These are phyloP conservation scores for Chrysina gloriosa DNA, from an alignment of 2,888 invertebrate species.

Conservation along the genomic window DNA sequence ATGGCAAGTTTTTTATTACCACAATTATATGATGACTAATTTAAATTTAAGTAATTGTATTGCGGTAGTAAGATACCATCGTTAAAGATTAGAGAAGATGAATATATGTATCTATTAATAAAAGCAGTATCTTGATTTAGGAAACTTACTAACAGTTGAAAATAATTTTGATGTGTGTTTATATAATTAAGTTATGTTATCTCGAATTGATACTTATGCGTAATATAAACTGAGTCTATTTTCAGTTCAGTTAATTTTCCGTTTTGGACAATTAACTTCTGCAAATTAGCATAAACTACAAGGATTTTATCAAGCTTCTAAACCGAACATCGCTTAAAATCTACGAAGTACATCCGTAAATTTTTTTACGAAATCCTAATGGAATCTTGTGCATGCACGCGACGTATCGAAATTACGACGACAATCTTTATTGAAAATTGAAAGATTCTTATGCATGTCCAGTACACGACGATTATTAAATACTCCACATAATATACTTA, in stretches of 20 bases:
- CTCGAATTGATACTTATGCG: too few relatives aligned
- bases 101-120: too few relatives aligned
- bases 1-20: background rate
- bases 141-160: background rate
- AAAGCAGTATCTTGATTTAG: too few relatives aligned
- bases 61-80: background rate
- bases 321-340: too few relatives aligned
- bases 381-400: background rate
- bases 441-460: background rate
- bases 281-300: too few relatives aligned
- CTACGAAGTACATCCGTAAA: too few relatives aligned
- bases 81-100: background rate
- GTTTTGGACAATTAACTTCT: background rate
- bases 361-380: too few relatives aligned
- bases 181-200: too few relatives aligned
- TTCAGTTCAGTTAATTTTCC: too few relatives aligned
- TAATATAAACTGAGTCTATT: too few relatives aligned
- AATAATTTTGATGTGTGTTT: background rate
- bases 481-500: constrained; percentile 8
- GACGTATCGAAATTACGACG: background rate
- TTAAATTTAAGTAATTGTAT: background rate
- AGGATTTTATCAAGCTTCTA: too few relatives aligned
- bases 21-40: background rate
- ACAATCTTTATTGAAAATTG: background rate
- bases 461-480: background rate